Evolutionary conservation across 1,140 invertebrate species (phyloP), one percentile per base, ranked within the genome.

Genomic region (Littorina saxatilis): DNA sequence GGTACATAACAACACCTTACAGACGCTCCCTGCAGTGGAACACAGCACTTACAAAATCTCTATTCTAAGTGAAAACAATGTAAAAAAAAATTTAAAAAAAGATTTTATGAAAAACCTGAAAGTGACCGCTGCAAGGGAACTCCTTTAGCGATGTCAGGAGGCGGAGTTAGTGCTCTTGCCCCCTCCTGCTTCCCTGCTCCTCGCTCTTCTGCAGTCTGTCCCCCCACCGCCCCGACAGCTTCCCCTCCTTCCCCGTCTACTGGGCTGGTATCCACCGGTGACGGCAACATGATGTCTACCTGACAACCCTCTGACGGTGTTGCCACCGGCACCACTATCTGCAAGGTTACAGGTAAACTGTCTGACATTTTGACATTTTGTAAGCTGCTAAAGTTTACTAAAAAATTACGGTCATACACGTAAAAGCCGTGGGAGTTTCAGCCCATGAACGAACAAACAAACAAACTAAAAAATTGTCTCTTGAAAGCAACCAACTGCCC

Each of bases 51-150:
- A n/a, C n/a, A n/a, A n/a, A n/a, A n/a, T 20, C 9, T 20, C 9
- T 11, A 50, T 20, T 11, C 20, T 47, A 47, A 47, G 17, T 47
- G 17, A 9, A 47, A 47, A 5, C 43, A 5, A 47, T 47, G 5
- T 9, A 47, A 47, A 47, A 47, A 47, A 47, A 47, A 47, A 47
- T 5, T 47, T 5, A 47, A 47, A 17, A 47, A 47, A 5, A 9
- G 43, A 47, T 17, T 17, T 9, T 9, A 47, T 9, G 7, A 47
- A 47, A 17, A 9, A 76, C 80, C 80, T 55, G 80, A 82, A 70
- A 76, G n/a, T 70, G 80, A 77, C 9, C 80, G 55, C 35, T 66
- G 39, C 13, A 82, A 70, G 35, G 43, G 50, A 32, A 82, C 74
- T 23, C 74, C 73, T 43, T 66, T 40, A 4, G 37, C 73, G 0